A percentile compares a stretch with the other conserved stretches of the same genome.
Conservation (phyloP, 2,797 vertebrate genomes). For the Macroramphosus scolopax region DNA sequence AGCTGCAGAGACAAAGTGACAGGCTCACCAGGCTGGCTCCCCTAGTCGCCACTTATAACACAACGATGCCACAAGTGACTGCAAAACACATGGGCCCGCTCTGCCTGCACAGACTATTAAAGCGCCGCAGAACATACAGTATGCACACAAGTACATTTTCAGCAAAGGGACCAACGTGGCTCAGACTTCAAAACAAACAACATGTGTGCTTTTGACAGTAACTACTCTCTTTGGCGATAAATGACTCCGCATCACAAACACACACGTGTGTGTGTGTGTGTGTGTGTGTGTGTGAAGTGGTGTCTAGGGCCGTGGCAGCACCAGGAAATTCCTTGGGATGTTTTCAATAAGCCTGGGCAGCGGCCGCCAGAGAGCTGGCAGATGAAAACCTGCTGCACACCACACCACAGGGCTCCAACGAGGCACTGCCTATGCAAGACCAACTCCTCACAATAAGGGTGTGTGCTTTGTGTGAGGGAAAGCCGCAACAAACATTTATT, state of each 20-base stretch:
- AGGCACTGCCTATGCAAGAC: conserved; percentile 35
- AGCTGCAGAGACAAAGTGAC: conserved; percentile 49
- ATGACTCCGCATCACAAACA: conserved; percentile 43
- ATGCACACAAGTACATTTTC: conserved; percentile 35
- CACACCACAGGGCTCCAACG: conserved; percentile 44
- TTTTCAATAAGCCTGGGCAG: conserved; percentile 76
- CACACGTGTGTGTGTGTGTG: conserved; percentile 29
- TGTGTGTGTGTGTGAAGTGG: conserved; percentile 34
- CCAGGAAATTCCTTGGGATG: conserved; percentile 82
- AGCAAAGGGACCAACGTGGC: too few relatives aligned
- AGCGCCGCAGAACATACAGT: conserved; percentile 9
- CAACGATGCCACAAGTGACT: too few relatives aligned
- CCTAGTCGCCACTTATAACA: conserved; percentile 63
- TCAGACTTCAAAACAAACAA: conserved; percentile 48
- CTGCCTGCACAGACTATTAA: conserved; percentile 50
- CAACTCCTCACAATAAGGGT: conserved; percentile 23
- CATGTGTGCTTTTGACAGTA: conserved; percentile 54
- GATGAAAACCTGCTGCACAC: conserved; percentile 77
- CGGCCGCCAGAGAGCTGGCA: conserved; percentile 63
- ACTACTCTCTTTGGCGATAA: conserved; percentile 39
- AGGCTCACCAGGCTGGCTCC: conserved; percentile 42
- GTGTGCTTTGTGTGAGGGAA: conserved; percentile 22
- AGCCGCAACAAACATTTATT: conserved; percentile 6
- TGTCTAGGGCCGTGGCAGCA: conserved; percentile 63
- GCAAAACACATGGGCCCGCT: conserved; percentile 68